phyloP scores from a whole-genome alignment of 2,113 vertebrate species.

The Anolis sagrei region DNA sequence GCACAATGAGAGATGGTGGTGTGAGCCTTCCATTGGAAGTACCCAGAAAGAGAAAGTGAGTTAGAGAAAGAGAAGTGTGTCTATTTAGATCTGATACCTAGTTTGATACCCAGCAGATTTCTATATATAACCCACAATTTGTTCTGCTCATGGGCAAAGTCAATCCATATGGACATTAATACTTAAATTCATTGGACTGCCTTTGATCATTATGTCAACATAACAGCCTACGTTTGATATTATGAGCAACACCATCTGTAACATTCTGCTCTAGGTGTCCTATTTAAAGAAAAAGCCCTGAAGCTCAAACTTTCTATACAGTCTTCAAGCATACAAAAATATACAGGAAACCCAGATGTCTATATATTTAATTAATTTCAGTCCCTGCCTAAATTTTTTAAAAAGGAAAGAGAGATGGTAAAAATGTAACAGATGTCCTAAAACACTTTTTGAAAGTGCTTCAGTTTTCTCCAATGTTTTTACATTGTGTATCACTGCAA shows the following conservation, averaged over 20 bases:
- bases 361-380: constrained; percentile 70
- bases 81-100: constrained; percentile 22
- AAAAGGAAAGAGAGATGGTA: constrained; percentile 52
- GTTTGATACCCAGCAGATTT: neutral
- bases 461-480: constrained; percentile 36
- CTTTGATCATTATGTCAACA: constrained; percentile 49
- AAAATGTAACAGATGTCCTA: constrained; percentile 62
- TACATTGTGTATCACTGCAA: constrained; percentile 28
- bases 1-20: no score
- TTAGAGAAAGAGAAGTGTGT: constrained; percentile 13
- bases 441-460: constrained; percentile 57
- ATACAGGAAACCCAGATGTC: constrained; percentile 68
- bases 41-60: constrained; percentile 1
- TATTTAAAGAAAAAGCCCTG: constrained; percentile 55
- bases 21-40: no score
- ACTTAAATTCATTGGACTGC: constrained; percentile 30
- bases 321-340: constrained; percentile 65
- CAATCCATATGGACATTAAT: constrained; percentile 30
- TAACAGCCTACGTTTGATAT: constrained; percentile 44
- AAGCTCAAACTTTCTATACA: constrained; percentile 57
- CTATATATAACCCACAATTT: constrained; percentile 24
- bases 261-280: constrained; percentile 57
- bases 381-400: constrained; percentile 23
- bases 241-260: constrained; percentile 67
- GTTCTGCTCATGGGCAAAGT: constrained; percentile 16